Evolutionary conservation across 1,140 invertebrate genomes (phyloP).

Genomic region (Cydia pomonella): DNA sequence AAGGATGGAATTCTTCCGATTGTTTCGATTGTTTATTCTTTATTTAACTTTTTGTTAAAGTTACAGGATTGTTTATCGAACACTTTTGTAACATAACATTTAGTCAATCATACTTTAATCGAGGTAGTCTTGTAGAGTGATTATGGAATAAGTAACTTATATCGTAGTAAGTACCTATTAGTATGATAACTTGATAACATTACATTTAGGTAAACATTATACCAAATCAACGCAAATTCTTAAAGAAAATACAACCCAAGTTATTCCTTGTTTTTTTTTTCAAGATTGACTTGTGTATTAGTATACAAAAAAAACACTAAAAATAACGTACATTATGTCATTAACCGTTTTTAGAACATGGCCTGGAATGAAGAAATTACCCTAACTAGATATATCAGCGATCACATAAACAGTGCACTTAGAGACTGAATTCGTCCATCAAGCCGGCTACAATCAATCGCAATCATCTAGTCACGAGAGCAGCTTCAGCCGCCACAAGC

Average conservation of each 20-base stretch:
- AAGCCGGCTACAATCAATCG: slow-evolving; percentile 17
- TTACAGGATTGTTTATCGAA: neutral
- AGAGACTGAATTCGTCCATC: slow-evolving; percentile 16
- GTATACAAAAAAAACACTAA: neutral
- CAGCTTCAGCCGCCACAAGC: neutral
- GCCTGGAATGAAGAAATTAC: neutral
- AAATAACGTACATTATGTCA: neutral
- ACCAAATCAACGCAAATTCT: no score
- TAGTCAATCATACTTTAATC: neutral
- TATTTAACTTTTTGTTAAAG: slow-evolving; percentile 36
- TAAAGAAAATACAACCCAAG: no score
- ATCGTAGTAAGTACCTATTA: no score
- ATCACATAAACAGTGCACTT: neutral
- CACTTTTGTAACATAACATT: neutral
- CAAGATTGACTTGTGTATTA: neutral
- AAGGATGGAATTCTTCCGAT: slow-evolving; percentile 59
- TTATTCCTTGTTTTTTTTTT: no score
- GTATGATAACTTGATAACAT: no score
- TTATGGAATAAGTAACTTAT: no score
- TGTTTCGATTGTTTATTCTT: slow-evolving; percentile 43
- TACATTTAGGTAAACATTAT: neutral
- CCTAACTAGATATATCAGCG: slow-evolving; percentile 3
- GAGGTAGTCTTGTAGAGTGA: neutral
- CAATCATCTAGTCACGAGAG: slow-evolving; percentile 6
- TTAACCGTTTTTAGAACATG: neutral